Evolutionary conservation across 2,797 vertebrate genomes (phyloP).

Genomic region (Ara ararauna): DNA sequence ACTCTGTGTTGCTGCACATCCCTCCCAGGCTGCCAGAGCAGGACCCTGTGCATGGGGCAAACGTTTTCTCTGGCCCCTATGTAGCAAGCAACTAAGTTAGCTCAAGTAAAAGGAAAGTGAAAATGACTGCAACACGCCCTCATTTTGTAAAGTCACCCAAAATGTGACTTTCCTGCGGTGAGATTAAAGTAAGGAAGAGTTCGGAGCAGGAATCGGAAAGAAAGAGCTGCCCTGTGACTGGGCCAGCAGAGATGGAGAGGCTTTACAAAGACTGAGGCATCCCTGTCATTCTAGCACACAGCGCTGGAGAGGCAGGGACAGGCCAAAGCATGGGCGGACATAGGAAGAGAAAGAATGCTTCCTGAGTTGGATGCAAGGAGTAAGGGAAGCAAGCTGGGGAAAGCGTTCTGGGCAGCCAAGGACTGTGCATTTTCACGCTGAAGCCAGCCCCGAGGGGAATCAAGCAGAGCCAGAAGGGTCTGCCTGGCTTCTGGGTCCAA

Average conservation of each 20-base stretch:
- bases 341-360: background rate
- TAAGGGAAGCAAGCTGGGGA: background rate
- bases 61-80: rapidly evolving
- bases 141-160: background rate
- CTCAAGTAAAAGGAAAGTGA: background rate
- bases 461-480: background rate
- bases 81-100: background rate
- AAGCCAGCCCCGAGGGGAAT: background rate
- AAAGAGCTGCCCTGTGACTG: background rate
- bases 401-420: background rate
- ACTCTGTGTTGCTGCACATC: rapidly evolving
- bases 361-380: rapidly evolving
- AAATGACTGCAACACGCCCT: background rate
- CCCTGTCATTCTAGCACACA: background rate
- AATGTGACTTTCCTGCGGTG: background rate
- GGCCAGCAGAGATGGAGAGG: background rate
- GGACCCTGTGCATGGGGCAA: background rate
- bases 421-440: background rate
- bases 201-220: background rate
- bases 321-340: background rate
- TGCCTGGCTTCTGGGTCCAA: background rate
- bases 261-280: background rate
- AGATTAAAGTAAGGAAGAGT: background rate
- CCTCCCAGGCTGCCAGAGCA: background rate
- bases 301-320: background rate